Evolutionary conservation across 2,797 vertebrate genomes (phyloP).

Genomic region (Chrysocyon brachyurus): DNA sequence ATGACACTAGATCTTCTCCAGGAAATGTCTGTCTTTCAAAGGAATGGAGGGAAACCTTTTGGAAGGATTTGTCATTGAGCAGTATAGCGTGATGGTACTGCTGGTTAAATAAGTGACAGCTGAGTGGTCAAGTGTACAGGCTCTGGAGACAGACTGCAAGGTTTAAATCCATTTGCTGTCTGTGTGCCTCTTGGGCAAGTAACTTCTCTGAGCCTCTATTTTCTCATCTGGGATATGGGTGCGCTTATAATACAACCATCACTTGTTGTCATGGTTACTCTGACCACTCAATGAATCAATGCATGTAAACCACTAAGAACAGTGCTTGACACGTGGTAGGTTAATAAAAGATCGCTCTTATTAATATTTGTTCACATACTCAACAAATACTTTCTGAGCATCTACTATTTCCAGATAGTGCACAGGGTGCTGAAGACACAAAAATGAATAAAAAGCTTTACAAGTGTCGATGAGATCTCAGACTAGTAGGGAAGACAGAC

Average conservation of each 20-base stretch:
- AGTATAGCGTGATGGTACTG: not conserved
- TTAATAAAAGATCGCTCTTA: not conserved
- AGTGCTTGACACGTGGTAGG: not conserved
- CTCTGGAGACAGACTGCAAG: not conserved
- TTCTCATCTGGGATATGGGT: not conserved
- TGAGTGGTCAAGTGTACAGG: not conserved
- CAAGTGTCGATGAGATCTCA: not conserved
- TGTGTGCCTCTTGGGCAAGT: not conserved
- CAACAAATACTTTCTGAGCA: not conserved
- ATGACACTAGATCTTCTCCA: not conserved
- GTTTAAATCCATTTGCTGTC: not conserved
- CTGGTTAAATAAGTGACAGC: not conserved
- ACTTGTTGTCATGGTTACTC: not conserved
- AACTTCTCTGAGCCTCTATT: not conserved
- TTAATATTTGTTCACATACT: not conserved
- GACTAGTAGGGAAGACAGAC: not conserved
- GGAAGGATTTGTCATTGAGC: not conserved
- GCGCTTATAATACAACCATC: not conserved
- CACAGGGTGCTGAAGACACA: not conserved
- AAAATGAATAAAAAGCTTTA: constrained; percentile 30
- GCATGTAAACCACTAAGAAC: not conserved
- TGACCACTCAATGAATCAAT: not conserved
- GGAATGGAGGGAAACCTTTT: not conserved
- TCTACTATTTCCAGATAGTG: not conserved
- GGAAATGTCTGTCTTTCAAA: constrained; percentile 27